Base-by-base conservation (phyloP, 2,888 invertebrate species). In the Plutella xylostella region DNA sequence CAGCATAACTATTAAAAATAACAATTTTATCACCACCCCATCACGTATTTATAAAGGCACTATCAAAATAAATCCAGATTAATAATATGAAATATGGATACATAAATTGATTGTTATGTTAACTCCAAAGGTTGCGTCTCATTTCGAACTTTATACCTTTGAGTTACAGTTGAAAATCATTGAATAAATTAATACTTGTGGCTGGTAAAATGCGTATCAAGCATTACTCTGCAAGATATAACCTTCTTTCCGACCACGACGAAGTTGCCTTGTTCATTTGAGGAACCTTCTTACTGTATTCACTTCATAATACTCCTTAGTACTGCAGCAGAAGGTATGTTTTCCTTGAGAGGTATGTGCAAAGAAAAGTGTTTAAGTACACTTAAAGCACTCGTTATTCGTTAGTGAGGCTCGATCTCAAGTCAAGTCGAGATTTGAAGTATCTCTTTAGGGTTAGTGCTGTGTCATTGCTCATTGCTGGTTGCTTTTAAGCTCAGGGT, bases 391-490 rank as follows among this genome's bases (percentile, higher is more conserved):
- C n/a, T 43, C 31, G 43, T 34, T 34, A 71, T 75, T 80, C 78
- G 77, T 80, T 80, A 80, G 74, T 63, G 63, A 64, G 55, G 58
- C 21, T 58, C 56, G 63, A 56, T 63, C 68, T 62, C 60, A 62
- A 73, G 69, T 70, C 67, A 70, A 71, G 69, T 68, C 72, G 74
- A 78, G 76, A 78, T 72, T 71, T 68, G 63, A 74, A 80, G 79
- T 74, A 79, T 77, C 78, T 73, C 76, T 79, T 69, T 62, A 74
- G 60, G 71, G 65, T 72, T 68, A 73, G 61, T 66, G 82, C 80
- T 76, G 73, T 72, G 80, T 82, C 82, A 82, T 76, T 73, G 72
- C 68, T 42, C 42, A 42, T 30, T 42, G 42, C 42, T n/a, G n/a
- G n/a, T n/a, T n/a, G n/a, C n/a, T n/a, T n/a, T n/a, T n/a, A n/a